A percentile compares a stretch with the other conserved stretches of the same genome.
Conservation (phyloP, 1,140 invertebrate genomes). For the Hyposmocoma kahamanoa region DNA sequence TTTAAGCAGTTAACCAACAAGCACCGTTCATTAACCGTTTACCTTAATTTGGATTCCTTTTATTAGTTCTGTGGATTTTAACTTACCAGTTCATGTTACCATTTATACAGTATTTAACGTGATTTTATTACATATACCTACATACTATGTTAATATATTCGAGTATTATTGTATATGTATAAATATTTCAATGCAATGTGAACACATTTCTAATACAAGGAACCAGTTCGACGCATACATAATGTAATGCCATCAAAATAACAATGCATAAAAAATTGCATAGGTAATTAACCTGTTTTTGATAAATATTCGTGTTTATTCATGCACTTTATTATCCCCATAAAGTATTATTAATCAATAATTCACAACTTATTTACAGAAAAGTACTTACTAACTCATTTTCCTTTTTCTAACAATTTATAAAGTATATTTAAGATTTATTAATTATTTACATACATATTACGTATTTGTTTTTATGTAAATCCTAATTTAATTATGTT, state of each 20-base stretch:
- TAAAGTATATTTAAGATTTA: too few species aligned
- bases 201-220: constrained; percentile 25
- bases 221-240: constrained; percentile 13
- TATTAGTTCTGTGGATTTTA: constrained; percentile 24
- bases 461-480: too few species aligned
- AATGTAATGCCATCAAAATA: neutral
- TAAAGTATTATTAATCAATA: too few species aligned
- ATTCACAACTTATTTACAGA: too few species aligned
- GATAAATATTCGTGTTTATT: too few species aligned
- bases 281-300: too few species aligned
- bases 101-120: constrained; percentile 27
- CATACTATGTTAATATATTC: constrained; percentile 15
- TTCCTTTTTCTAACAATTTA: too few species aligned
- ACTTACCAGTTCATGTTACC: constrained; percentile 20
- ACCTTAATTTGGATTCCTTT: constrained; percentile 22
- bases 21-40: constrained; percentile 11
- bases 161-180: constrained; percentile 23
- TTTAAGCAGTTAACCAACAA: neutral
- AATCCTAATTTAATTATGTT: too few species aligned
- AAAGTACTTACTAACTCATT: too few species aligned
- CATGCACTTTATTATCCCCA: too few species aligned
- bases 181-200: constrained; percentile 8
- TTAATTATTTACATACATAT: too few species aligned
- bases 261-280: neutral
- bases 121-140: constrained; percentile 13